A percentile compares a stretch with the other conserved stretches of the same genome.
phyloP scores from a whole-genome alignment of 2,888 invertebrate genomes.

The Cartodere bifasciata region DNA sequence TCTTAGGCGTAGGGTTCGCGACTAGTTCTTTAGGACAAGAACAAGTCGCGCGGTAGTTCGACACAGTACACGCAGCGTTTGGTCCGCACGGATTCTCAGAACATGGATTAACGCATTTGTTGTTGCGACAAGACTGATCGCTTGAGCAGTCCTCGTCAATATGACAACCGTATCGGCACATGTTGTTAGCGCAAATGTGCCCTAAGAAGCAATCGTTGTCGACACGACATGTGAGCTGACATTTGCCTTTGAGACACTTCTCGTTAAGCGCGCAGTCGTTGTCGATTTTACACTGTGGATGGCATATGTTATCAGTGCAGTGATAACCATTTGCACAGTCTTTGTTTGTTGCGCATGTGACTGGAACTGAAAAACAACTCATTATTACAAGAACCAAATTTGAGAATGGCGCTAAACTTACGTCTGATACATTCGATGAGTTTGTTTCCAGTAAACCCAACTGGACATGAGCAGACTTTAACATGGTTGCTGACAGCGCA shows the following conservation, averaged over 20 bases:
- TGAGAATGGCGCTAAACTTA: conserved; percentile 35
- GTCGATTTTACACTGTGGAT: conserved; percentile 62
- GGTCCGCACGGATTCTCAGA: conserved; percentile 68
- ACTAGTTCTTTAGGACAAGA: conserved; percentile 68
- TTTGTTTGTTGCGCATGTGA: conserved; percentile 53
- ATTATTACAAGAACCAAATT: neutral
- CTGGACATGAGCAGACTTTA: conserved; percentile 71
- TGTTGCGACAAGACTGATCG: conserved; percentile 68
- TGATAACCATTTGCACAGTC: conserved; percentile 61
- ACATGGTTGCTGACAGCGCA: conserved; percentile 60
- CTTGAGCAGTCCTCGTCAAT: conserved; percentile 78
- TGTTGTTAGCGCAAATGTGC: conserved; percentile 75
- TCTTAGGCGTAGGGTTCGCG: conserved; percentile 76
- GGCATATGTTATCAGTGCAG: conserved; percentile 73
- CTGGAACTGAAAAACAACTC: conserved; percentile 52
- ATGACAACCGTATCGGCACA: conserved; percentile 77
- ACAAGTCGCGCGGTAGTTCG: conserved; percentile 70
- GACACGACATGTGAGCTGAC: conserved; percentile 79
- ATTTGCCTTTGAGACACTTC: conserved; percentile 70
- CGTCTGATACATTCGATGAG: conserved; percentile 74
- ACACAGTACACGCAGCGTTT: conserved; percentile 67
- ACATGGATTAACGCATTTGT: conserved; percentile 72
- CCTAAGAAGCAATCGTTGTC: conserved; percentile 89
- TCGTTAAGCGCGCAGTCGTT: conserved; percentile 82
- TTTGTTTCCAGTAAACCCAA: conserved; percentile 75